phyloP scores from a whole-genome alignment of 1,140 invertebrate genomes.

The Chironomus tepperi region DNA sequence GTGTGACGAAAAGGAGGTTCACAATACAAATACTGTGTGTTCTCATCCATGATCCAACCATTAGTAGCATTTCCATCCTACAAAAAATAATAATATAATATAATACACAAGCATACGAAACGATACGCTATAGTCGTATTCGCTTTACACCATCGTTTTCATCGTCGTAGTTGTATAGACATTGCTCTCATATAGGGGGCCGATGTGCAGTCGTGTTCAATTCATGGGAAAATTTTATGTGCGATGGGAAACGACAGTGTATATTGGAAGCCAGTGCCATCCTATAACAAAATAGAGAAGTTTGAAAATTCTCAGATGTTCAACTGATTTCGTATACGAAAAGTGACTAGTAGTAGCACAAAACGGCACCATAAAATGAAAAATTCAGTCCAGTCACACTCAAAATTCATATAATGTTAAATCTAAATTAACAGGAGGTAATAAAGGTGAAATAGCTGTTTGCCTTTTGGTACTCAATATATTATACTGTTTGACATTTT shows the following conservation, averaged over 20 bases:
- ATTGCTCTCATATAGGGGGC: neutral
- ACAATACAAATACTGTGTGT: neutral
- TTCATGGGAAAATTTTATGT: slow-evolving; percentile 7
- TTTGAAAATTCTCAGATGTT: neutral
- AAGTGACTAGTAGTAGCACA: neutral
- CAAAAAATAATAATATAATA: too few relatives aligned
- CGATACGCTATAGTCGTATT: neutral
- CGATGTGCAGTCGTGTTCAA: neutral
- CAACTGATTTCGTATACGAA: too few relatives aligned
- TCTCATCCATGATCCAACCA: too few relatives aligned
- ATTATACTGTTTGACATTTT: too few relatives aligned
- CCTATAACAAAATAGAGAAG: slow-evolving; percentile 7
- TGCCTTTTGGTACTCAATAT: neutral
- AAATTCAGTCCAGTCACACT: slow-evolving; percentile 6
- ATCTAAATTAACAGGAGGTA: neutral
- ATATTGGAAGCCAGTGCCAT: neutral
- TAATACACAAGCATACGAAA: neutral
- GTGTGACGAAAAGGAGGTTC: slow-evolving; percentile 19
- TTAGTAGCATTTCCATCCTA: too few relatives aligned
- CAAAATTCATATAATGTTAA: slow-evolving; percentile 13
- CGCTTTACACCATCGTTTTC: too few relatives aligned
- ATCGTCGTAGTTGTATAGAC: too few relatives aligned
- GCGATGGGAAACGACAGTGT: neutral
- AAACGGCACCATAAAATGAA: neutral
- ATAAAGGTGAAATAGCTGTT: neutral